Conservation (phyloP, 1,140 invertebrate genomes). For the Nixonia krombeini region DNA sequence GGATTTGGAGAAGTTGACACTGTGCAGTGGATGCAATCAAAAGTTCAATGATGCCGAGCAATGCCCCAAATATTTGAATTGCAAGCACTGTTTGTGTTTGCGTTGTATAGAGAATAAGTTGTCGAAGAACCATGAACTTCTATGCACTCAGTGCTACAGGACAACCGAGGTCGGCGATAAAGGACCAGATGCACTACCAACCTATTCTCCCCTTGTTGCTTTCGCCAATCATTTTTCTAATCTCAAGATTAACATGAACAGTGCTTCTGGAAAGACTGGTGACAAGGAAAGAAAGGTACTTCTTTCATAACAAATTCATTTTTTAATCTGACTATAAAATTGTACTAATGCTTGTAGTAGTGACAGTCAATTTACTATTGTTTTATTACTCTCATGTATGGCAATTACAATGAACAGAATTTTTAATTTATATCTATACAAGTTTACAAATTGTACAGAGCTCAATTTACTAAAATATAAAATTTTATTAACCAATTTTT, state of each 20-base stretch:
- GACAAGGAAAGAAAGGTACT: slow-evolving; percentile 73
- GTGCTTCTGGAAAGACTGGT: slow-evolving; percentile 58
- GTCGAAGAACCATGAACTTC: slow-evolving; percentile 76
- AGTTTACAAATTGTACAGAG: too few relatives aligned
- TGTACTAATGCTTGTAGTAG: too few relatives aligned
- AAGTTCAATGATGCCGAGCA: slow-evolving; percentile 79
- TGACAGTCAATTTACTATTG: too few relatives aligned
- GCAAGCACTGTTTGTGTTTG: slow-evolving; percentile 84
- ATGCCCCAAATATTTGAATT: slow-evolving; percentile 80
- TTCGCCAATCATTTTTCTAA: slow-evolving; percentile 75
- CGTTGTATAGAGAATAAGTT: slow-evolving; percentile 79
- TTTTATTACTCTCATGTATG: too few relatives aligned
- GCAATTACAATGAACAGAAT: too few relatives aligned
- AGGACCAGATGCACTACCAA: slow-evolving; percentile 77
- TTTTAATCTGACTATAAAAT: too few relatives aligned
- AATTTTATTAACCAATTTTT: too few relatives aligned
- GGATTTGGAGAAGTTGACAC: slow-evolving; percentile 79
- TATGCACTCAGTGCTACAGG: slow-evolving; percentile 80
- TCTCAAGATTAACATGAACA: slow-evolving; percentile 71
- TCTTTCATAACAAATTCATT: neutral
- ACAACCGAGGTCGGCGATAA: slow-evolving; percentile 75
- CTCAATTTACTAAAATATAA: too few relatives aligned
- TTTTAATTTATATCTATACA: too few relatives aligned
- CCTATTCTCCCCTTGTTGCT: slow-evolving; percentile 76
- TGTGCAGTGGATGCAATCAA: slow-evolving; percentile 79